These are phyloP conservation scores for Cyphomyrus plagiostoma DNA, from an alignment of 2,113 vertebrate species.

Conservation along the genomic window DNA sequence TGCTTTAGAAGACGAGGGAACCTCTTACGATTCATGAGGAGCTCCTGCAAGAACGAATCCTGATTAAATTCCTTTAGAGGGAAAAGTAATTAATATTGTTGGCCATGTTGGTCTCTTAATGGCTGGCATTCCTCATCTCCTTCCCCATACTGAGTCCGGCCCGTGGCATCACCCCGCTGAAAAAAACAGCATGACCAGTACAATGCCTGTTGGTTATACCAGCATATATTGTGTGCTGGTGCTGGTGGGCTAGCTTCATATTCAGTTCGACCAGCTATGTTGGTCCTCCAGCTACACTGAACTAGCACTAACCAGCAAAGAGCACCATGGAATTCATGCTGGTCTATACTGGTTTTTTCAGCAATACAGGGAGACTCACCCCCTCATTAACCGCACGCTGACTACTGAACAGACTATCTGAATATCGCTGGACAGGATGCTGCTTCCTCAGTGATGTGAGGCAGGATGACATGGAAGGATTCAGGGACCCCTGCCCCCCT, in stretches of 20 bases:
- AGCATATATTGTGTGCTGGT: background rate
- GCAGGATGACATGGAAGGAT: background rate
- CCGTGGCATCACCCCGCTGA: background rate
- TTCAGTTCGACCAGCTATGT: background rate
- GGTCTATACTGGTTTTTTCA: background rate
- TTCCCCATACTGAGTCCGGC: background rate
- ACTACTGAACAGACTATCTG: background rate
- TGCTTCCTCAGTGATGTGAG: background rate
- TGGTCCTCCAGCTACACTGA: background rate
- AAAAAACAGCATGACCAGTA: background rate
- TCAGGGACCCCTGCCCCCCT: background rate
- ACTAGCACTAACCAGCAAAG: background rate
- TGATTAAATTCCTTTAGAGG: background rate
- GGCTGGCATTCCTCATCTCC: background rate
- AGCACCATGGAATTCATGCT: background rate
- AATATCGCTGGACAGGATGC: background rate
- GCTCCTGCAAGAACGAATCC: background rate
- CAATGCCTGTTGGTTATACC: background rate
- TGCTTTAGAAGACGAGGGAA: background rate
- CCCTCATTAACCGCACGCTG: background rate
- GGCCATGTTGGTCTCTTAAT: background rate
- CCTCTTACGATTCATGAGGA: background rate
- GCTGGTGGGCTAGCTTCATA: background rate
- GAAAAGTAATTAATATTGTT: slow-evolving; percentile 1
- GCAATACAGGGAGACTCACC: background rate